phyloP scores from a whole-genome alignment of 2,113 vertebrate species.

The Megatriorchis doriae region DNA sequence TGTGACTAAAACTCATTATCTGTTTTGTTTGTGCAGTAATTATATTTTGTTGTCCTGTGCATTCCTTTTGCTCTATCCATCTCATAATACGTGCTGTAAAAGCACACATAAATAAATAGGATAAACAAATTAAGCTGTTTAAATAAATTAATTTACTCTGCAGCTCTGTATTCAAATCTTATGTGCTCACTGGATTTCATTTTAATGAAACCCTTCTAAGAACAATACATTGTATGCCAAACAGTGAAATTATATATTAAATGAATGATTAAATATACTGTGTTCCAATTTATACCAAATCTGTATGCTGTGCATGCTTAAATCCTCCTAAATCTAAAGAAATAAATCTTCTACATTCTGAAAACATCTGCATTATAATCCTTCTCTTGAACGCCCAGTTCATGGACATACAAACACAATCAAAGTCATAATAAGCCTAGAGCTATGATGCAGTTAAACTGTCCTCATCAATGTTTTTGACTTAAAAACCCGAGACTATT shows the following conservation, averaged over 20 bases:
- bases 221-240: conserved; percentile 68
- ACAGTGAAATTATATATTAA: conserved; percentile 72
- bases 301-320: conserved; percentile 54
- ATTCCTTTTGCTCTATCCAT: conserved; percentile 64
- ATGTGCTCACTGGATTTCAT: conserved; percentile 73
- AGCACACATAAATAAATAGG: conserved; percentile 73
- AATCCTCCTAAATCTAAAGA: conserved; percentile 70
- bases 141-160: conserved; percentile 80
- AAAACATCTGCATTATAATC: conserved; percentile 63
- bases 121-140: conserved; percentile 81
- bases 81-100: conserved; percentile 69
- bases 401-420: conserved; percentile 31
- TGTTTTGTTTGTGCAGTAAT: conserved; percentile 77
- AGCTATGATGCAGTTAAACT: conserved; percentile 30
- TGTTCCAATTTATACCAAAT: conserved; percentile 68
- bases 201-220: conserved; percentile 78
- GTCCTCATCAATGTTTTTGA: conserved; percentile 34
- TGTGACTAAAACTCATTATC: conserved; percentile 73
- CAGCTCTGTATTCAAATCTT: conserved; percentile 74
- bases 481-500: not conserved
- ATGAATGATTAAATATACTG: conserved; percentile 61
- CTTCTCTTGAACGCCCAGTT: conserved; percentile 39
- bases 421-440: conserved; percentile 56
- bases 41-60: conserved; percentile 63
- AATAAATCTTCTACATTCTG: conserved; percentile 62